Percentiles rank a stretch among this genome's conserved stretches.
These are phyloP conservation scores for Geopemphigus sp. DNA, from an alignment of 1,140 invertebrate species.

Conservation along the genomic window DNA sequence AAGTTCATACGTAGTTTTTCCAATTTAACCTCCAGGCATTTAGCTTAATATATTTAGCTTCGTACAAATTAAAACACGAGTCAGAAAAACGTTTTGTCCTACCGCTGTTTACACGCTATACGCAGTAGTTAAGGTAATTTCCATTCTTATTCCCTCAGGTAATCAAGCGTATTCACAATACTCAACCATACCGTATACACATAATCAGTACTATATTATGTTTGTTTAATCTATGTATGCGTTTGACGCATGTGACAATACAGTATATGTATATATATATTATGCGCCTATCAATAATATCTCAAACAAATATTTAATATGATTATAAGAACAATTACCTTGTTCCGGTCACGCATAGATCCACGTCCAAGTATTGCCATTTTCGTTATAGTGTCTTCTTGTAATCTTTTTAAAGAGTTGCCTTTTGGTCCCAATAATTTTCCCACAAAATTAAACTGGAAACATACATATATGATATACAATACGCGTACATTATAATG, in stretches of 20 bases:
- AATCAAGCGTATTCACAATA: slow-evolving; percentile 6
- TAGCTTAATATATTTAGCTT: background rate
- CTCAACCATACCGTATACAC: background rate
- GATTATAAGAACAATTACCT: slow-evolving; percentile 60
- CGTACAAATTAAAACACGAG: background rate
- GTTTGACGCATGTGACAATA: background rate
- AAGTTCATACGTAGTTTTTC: background rate
- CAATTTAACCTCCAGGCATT: background rate
- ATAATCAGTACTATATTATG: background rate
- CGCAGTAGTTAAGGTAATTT: slow-evolving; percentile 12
- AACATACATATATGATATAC: slow-evolving; percentile 51
- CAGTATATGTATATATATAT: background rate
- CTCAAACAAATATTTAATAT: background rate
- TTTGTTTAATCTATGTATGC: slow-evolving; percentile 17
- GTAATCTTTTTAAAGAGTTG: slow-evolving; percentile 82
- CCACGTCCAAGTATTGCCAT: slow-evolving; percentile 88
- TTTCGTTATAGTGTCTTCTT: slow-evolving; percentile 90
- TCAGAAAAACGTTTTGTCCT: slow-evolving; percentile 26
- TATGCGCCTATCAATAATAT: background rate
- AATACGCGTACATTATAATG: background rate
- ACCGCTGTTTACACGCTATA: background rate
- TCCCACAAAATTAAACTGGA: slow-evolving; percentile 89
- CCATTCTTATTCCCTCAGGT: slow-evolving; percentile 2
- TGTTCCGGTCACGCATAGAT: slow-evolving; percentile 85
- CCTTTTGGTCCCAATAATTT: slow-evolving; percentile 89